A percentile compares a stretch with the other conserved stretches of the same genome.
Evolutionary conservation across 2,797 vertebrate genomes (phyloP).

Genomic region (Sebastes alutus): DNA sequence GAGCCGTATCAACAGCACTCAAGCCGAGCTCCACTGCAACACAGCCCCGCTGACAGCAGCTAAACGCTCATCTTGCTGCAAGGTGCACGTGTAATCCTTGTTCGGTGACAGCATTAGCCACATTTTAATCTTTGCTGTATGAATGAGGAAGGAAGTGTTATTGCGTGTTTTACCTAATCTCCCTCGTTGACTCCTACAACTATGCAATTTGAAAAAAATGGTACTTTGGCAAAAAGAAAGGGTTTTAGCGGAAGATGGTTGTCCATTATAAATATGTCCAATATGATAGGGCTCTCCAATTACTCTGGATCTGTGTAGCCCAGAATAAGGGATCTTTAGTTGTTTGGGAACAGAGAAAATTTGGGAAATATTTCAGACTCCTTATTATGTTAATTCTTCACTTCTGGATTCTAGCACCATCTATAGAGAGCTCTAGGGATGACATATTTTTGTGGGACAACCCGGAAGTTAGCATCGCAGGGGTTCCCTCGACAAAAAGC

Average conservation of each 20-base stretch:
- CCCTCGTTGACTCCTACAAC: background rate
- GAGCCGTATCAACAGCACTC: conserved; percentile 42
- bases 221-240: background rate
- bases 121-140: conserved; percentile 52
- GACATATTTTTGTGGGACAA: too few species aligned
- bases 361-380: background rate
- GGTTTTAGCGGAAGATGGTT: background rate
- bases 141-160: conserved; percentile 22
- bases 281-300: background rate
- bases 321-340: background rate
- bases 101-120: conserved; percentile 47
- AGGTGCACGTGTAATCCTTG: conserved; percentile 64
- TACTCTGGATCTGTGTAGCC: background rate
- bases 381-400: background rate
- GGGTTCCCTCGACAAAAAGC: too few species aligned
- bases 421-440: background rate
- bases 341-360: background rate
- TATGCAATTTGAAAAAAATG: background rate
- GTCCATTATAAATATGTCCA: background rate
- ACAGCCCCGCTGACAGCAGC: conserved; percentile 40
- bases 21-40: conserved; percentile 21
- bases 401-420: conserved; percentile 3
- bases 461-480: too few species aligned
- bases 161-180: conserved; percentile 36
- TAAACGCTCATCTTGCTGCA: conserved; percentile 50